A percentile compares a stretch with the other conserved stretches of the same genome.
Conservation (phyloP, 1,140 invertebrate species). For the Anastrepha ludens region DNA sequence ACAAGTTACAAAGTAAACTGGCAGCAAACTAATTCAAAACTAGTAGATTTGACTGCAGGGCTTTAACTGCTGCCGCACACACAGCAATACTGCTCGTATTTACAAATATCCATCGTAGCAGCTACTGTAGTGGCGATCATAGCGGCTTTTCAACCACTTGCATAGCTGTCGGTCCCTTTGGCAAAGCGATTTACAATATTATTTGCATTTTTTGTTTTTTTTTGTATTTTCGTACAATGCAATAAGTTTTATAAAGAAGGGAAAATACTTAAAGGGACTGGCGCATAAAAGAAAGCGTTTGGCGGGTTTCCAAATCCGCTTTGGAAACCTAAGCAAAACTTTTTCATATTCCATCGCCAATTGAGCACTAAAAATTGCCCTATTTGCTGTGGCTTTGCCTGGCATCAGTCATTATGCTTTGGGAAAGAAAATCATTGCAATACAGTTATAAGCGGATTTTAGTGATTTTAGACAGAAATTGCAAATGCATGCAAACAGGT, state of each 20-base stretch:
- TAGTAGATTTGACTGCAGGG: too few relatives aligned
- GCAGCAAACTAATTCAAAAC: too few relatives aligned
- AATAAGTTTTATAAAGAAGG: not conserved
- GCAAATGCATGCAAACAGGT: not conserved
- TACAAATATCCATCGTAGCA: too few relatives aligned
- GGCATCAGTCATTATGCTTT: not conserved
- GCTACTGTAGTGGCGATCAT: too few relatives aligned
- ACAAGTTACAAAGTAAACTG: too few relatives aligned
- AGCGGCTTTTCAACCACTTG: too few relatives aligned
- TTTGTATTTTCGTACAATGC: not conserved
- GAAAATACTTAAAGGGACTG: not conserved
- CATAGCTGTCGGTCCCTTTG: not conserved
- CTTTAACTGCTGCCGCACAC: too few relatives aligned
- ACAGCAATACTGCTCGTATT: too few relatives aligned
- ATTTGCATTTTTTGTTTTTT: not conserved
- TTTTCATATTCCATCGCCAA: slow-evolving; percentile 1
- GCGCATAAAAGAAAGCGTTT: slow-evolving; percentile 20
- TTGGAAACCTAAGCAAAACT: not conserved
- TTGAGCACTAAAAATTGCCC: not conserved
- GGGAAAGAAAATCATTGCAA: slow-evolving; percentile 43
- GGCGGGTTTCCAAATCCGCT: slow-evolving; percentile 43
- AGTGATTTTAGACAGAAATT: not conserved
- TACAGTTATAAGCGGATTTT: slow-evolving; percentile 13
- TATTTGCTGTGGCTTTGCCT: not conserved
- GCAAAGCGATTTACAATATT: not conserved